Percentiles rank a stretch among this genome's conserved stretches.
phyloP scores from a whole-genome alignment of 2,797 vertebrate species.

The Typhlichthys eigenmanni region DNA sequence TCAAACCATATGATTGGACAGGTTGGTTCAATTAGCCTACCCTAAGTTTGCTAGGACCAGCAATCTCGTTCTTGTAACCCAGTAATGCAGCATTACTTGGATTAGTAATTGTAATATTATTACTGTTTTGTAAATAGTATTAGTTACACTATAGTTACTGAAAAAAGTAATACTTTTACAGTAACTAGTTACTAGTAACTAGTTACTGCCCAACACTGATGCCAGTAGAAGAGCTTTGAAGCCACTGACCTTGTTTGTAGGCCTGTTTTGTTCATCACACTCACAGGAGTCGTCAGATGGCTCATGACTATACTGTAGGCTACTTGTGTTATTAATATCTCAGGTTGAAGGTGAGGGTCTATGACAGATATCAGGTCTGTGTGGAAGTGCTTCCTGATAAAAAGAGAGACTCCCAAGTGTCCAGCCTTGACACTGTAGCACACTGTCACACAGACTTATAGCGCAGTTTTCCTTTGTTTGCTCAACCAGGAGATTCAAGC shows the following conservation, averaged over 20 bases:
- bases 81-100: too few species aligned
- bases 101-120: too few species aligned
- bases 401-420: slow-evolving; percentile 47
- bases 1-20: too few species aligned
- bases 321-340: slow-evolving; percentile 58
- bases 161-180: not conserved
- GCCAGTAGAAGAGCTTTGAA: slow-evolving; percentile 9
- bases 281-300: slow-evolving; percentile 3
- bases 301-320: not conserved
- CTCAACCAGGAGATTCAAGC: slow-evolving; percentile 54
- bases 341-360: slow-evolving; percentile 67
- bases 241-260: slow-evolving; percentile 16
- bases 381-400: slow-evolving; percentile 37
- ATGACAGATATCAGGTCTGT: slow-evolving; percentile 22
- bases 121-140: too few species aligned
- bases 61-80: too few species aligned
- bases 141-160: not conserved
- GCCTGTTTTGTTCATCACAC: slow-evolving; percentile 29
- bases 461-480: slow-evolving; percentile 73
- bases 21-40: too few species aligned
- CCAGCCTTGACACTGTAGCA: slow-evolving; percentile 64
- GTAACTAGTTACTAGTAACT: too few species aligned
- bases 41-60: too few species aligned
- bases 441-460: slow-evolving; percentile 58
- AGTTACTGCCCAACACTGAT: too few species aligned